Base-by-base conservation (phyloP, 2,888 invertebrate species). In the Blera fallax region DNA sequence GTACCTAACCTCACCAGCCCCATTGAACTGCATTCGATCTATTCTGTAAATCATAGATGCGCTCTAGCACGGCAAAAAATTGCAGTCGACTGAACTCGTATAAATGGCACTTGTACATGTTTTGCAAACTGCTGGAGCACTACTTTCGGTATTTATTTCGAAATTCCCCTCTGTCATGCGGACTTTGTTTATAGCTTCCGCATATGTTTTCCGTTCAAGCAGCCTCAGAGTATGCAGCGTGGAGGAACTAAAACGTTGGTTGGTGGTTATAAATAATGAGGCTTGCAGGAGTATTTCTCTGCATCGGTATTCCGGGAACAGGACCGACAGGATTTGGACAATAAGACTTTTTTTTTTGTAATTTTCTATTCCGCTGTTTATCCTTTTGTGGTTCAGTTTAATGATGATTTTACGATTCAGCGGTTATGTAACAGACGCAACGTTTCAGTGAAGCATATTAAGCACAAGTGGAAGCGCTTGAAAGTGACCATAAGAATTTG, bases 101-200 rank as follows among this genome's bases (percentile, higher is more conserved):
- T 14, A n/a, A n/a, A n/a, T 1, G 11, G 7, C 18, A 32, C 18
- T 8, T 16, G 54, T 32, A 24, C 8, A 54, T 65, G 14, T 52
- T 65, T 65, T 50, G 37, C 37, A 45, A 32, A 16, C 45, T 29
- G 43, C 18, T 45, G 34, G 45, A 64, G 16, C 50, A 24, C 29
- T 40, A 24, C 29, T 40, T 37, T 40, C 7, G 37, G 29, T 40
- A 73, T 73, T 62, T 62, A 73, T 62, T 73, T 52, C 11, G 27
- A 34, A 73, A 73, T 62, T 73, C 60, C 60, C 58, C 50, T 27
- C 60, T 60, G 60, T 72, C 72, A 72, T 60, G 58, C 29, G 27
- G 60, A 34, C 48, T 37, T 72, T 45, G 48, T 72, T 72, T 72
- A 72, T 60, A 50, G 37, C 72, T 50, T 72, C 50, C 60, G 58